A percentile compares a stretch with the other conserved stretches of the same genome.
phyloP scores from a whole-genome alignment of 2,888 invertebrate genomes.

The Synergus umbraculus region DNA sequence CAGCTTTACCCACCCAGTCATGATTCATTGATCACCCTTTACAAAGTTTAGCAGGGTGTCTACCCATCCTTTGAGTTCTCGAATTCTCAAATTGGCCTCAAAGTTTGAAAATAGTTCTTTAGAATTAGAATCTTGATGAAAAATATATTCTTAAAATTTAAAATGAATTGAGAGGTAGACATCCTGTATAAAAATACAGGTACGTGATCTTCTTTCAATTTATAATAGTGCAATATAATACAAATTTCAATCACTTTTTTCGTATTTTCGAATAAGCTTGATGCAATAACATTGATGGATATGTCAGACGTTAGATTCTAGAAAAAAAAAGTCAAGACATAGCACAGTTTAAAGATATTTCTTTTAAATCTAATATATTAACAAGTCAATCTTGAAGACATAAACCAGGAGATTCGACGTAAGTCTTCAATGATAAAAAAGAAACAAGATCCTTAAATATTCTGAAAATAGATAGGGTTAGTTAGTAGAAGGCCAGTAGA shows the following conservation, averaged over 20 bases:
- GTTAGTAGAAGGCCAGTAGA: slow-evolving; percentile 49
- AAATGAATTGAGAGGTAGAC: not conserved
- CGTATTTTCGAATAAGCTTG: not conserved
- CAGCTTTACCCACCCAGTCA: not conserved
- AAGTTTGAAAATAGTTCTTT: not conserved
- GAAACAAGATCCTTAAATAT: not conserved
- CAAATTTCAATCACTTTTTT: not conserved
- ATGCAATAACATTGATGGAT: not conserved
- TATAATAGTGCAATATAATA: not conserved
- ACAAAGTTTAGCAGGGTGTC: not conserved
- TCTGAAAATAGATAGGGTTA: slow-evolving; percentile 3
- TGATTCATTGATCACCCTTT: not conserved
- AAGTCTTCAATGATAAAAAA: not conserved
- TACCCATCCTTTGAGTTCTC: not conserved
- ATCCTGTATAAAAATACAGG: too few species aligned
- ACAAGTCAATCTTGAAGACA: not conserved
- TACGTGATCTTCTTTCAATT: not conserved
- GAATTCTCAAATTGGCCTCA: not conserved
- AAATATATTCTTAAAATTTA: not conserved
- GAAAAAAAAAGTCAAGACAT: not conserved
- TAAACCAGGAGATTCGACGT: not conserved
- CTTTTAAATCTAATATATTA: not conserved
- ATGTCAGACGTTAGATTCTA: not conserved
- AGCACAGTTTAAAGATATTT: not conserved
- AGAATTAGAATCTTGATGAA: not conserved